These are phyloP conservation scores for Drosophila rhopaloa DNA, from an alignment of 1,140 invertebrate genomes.

Conservation along the genomic window DNA sequence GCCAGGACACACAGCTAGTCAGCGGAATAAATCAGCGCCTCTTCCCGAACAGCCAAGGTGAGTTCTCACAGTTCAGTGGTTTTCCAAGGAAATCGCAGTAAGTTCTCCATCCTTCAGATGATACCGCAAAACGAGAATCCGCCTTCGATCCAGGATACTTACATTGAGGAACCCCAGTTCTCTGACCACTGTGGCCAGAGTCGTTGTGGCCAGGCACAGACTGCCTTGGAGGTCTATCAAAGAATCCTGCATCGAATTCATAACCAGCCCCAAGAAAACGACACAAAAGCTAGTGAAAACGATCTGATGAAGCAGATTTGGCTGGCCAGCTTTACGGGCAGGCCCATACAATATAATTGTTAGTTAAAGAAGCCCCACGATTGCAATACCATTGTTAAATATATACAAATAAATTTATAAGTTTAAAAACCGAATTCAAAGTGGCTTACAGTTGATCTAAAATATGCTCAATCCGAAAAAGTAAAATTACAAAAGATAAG, in stretches of 20 bases:
- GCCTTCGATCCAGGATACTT: conserved; percentile 3
- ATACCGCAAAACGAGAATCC: conserved; percentile 49
- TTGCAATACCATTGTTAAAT: conserved; percentile 9
- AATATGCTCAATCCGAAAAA: not conserved
- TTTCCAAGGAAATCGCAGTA: not conserved
- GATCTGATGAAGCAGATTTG: conserved; percentile 54
- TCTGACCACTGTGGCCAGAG: conserved; percentile 49
- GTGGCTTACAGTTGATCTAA: too few relatives aligned
- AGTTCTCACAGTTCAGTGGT: not conserved
- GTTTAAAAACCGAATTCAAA: too few relatives aligned
- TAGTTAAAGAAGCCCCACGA: not conserved
- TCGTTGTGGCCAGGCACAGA: conserved; percentile 43
- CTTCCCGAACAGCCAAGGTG: conserved; percentile 4
- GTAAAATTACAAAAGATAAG: not conserved
- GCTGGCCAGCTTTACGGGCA: conserved; percentile 63
- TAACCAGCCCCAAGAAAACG: not conserved
- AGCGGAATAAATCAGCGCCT: conserved; percentile 45
- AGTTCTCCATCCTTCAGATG: conserved; percentile 32
- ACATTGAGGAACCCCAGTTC: not conserved
- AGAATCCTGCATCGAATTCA: conserved; percentile 44
- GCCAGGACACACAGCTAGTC: conserved; percentile 64
- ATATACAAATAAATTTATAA: conserved; percentile 1
- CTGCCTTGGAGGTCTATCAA: conserved; percentile 51
- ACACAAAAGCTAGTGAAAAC: not conserved
- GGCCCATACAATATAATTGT: conserved; percentile 50